Evolutionary conservation across 2,797 vertebrate species (phyloP), one percentile per base, ranked within the genome.

Genomic region (Cuculus canorus): DNA sequence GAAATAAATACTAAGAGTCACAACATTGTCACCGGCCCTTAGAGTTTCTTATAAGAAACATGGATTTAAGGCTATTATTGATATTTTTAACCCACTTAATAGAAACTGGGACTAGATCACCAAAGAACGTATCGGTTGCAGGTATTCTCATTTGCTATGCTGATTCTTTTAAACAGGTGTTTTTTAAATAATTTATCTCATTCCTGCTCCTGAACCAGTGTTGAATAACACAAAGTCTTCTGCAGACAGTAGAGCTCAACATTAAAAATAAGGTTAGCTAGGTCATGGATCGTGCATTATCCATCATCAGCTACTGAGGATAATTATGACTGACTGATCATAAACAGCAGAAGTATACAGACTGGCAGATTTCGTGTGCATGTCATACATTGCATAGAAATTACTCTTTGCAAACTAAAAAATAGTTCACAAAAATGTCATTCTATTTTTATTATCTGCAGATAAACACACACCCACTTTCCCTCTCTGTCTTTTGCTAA

Each of bases 111-210:
- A 7, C 14, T 77, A 66, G 41, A n/a, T 61, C 32, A 75, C 37
- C 0, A 2, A 10, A 3, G 0, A 41, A n/a, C 1, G 0, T 7
- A 14, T 6, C 32, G 66, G 18, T 61, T 81, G 27, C 50, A 71
- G 13, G 77, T 87, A 53, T 70, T 64, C 39, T 86, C 35, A 24
- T 27, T 63, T 37, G 70, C 48, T 76, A 71, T 48, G 21, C 39
- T 73, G 52, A 82, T 66, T 73, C 13, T 85, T 91, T 80, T 37
- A 71, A 57, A 86, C 3, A 39, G 39, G 39, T 39, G 39, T 39
- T 39, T 39, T 39, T 39, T 39, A 39, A 39, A 39, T 39, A 39
- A 39, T 75, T 91, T 70, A 28, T 61, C 48, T 88, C 1, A 0
- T 50, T 82, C 22, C 50, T 82, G 48, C 9, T 57, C 8, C 41